Percentiles rank a stretch among this genome's conserved stretches.
These are phyloP conservation scores for Eurois occulta DNA, from an alignment of 2,888 invertebrate species.

Conservation along the genomic window DNA sequence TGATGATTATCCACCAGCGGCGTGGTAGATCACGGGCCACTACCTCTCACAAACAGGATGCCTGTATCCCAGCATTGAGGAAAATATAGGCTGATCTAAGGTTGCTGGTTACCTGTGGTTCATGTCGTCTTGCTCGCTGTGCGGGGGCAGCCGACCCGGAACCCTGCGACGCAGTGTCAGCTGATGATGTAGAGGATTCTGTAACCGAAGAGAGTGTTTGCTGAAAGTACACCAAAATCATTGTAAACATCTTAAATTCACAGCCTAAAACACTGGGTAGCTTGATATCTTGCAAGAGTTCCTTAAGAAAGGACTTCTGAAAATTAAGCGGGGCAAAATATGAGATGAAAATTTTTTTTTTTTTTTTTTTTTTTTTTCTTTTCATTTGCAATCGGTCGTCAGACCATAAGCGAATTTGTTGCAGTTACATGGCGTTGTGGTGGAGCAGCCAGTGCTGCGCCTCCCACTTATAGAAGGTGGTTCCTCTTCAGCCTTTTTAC, in stretches of 20 bases:
- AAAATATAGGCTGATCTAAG: neutral
- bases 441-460: no score
- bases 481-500: no score
- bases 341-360: no score
- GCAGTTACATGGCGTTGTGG: no score
- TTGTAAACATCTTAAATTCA: neutral
- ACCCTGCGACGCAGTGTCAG: slow-evolving; percentile 87
- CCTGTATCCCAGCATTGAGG: neutral
- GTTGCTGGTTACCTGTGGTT: slow-evolving; percentile 79
- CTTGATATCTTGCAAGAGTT: no score
- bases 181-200: slow-evolving; percentile 88
- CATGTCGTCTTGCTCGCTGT: slow-evolving; percentile 80
- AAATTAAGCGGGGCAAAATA: no score
- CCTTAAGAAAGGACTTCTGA: no score
- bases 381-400: no score
- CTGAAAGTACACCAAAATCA: neutral
- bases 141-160: slow-evolving; percentile 80
- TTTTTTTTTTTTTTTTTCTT: no score
- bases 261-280: no score
- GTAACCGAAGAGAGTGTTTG: slow-evolving; percentile 41
- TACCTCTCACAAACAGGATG: neutral
- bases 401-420: no score
- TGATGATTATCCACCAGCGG: neutral
- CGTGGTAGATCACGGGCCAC: neutral
- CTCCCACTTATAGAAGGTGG: no score